Conservation (phyloP, 1,140 invertebrate species). For the Achroia grisella region DNA sequence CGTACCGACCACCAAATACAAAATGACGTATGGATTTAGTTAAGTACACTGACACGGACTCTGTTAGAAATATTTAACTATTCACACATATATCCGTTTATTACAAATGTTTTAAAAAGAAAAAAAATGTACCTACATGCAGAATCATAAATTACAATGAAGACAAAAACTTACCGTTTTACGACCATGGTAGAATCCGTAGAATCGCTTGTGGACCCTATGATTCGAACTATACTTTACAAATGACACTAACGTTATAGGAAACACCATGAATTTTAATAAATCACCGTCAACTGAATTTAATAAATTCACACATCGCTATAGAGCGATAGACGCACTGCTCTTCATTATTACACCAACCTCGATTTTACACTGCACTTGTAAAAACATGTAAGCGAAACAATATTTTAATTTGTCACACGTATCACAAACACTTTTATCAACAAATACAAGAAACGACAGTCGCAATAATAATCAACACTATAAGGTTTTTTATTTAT, state of each 20-base stretch:
- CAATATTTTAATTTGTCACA: constrained; percentile 1
- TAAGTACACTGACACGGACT: background rate
- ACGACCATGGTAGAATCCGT: constrained; percentile 74
- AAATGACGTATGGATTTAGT: background rate
- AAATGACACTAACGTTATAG: constrained; percentile 54
- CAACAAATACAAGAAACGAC: constrained; percentile 13
- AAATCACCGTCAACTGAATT: constrained; percentile 62
- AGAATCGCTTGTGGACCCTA: constrained; percentile 70
- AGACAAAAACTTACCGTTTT: constrained; percentile 63
- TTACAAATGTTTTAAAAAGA: too few relatives aligned
- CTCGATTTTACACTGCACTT: constrained; percentile 53
- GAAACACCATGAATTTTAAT: constrained; percentile 68
- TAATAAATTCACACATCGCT: constrained; percentile 66
- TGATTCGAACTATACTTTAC: constrained; percentile 67
- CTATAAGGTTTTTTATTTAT: background rate
- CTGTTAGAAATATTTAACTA: too few relatives aligned
- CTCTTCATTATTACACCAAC: constrained; percentile 56
- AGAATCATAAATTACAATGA: background rate
- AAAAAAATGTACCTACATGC: background rate
- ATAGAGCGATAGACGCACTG: constrained; percentile 60
- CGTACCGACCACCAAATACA: too few relatives aligned
- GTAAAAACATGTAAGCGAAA: constrained; percentile 36
- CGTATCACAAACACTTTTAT: constrained; percentile 13
- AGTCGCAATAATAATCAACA: constrained; percentile 13
- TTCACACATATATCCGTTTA: too few relatives aligned